A percentile compares a stretch with the other conserved stretches of the same genome.
Conservation (phyloP, 2,797 vertebrate genomes). For the Borostomias antarcticus region DNA sequence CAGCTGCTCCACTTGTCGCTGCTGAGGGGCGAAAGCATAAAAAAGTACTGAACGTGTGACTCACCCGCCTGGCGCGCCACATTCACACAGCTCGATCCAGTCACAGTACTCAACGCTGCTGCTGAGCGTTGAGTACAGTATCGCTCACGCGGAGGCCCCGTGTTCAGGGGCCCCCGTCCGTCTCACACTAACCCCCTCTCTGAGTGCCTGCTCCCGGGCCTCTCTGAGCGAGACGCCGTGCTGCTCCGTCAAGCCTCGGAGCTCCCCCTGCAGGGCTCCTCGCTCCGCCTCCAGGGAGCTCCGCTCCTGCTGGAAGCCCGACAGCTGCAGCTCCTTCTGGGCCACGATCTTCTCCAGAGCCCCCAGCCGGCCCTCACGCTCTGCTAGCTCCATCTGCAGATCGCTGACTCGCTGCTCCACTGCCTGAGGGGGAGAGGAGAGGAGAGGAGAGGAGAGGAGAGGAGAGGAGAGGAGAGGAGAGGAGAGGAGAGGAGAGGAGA, state of each 20-base stretch:
- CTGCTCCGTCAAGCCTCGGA: constrained; percentile 48
- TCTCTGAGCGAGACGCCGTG: constrained; percentile 48
- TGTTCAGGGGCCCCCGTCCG: not conserved
- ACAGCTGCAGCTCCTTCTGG: constrained; percentile 74
- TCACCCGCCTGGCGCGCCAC: not conserved
- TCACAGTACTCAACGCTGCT: not conserved
- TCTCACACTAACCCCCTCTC: constrained; percentile 41
- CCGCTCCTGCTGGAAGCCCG: constrained; percentile 50
- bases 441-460: not conserved
- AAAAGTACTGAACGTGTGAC: not conserved
- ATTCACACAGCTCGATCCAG: not conserved
- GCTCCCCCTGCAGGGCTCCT: constrained; percentile 60
- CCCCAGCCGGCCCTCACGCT: constrained; percentile 39
- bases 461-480: not conserved
- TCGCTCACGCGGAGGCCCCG: not conserved
- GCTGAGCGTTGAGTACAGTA: too few species aligned
- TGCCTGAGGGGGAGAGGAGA: constrained; percentile 30
- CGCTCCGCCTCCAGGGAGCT: constrained; percentile 52
- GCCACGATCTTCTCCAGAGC: constrained; percentile 67
- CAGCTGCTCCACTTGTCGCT: constrained; percentile 55
- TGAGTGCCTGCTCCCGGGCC: constrained; percentile 46
- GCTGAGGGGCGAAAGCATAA: constrained; percentile 45
- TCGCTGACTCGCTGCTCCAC: constrained; percentile 29
- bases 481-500: not conserved
- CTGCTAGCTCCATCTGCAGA: constrained; percentile 52